phyloP scores from a whole-genome alignment of 2,113 vertebrate species.

The Meriones unguiculatus region DNA sequence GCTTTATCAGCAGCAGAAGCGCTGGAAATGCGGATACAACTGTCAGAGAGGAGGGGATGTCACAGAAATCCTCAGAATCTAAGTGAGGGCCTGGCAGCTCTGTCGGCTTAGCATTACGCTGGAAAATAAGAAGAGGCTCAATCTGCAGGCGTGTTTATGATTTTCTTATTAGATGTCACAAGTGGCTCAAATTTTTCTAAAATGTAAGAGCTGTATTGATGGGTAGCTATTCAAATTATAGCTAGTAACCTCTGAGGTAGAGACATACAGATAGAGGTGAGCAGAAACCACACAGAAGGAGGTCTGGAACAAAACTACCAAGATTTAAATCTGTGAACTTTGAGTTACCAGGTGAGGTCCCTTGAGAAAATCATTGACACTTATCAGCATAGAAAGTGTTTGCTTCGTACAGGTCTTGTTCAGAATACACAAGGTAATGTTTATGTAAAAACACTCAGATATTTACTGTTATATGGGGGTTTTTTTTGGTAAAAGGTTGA shows the following conservation, averaged over 20 bases:
- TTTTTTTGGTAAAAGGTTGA: background rate
- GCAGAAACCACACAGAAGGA: background rate
- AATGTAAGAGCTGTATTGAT: background rate
- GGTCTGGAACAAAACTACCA: background rate
- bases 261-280: background rate
- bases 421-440: background rate
- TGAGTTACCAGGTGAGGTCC: no score
- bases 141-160: slow-evolving; percentile 30
- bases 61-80: background rate
- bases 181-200: slow-evolving; percentile 20
- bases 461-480: background rate
- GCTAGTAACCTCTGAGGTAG: background rate
- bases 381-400: background rate
- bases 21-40: background rate
- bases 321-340: background rate
- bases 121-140: background rate
- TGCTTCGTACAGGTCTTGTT: background rate
- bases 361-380: background rate
- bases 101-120: background rate
- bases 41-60: background rate
- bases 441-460: background rate
- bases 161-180: slow-evolving; percentile 52
- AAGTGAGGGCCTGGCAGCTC: slow-evolving; percentile 25
- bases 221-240: slow-evolving; percentile 13
- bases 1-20: background rate